phyloP scores from a whole-genome alignment of 2,113 vertebrate genomes.

The Tor tambroides region DNA sequence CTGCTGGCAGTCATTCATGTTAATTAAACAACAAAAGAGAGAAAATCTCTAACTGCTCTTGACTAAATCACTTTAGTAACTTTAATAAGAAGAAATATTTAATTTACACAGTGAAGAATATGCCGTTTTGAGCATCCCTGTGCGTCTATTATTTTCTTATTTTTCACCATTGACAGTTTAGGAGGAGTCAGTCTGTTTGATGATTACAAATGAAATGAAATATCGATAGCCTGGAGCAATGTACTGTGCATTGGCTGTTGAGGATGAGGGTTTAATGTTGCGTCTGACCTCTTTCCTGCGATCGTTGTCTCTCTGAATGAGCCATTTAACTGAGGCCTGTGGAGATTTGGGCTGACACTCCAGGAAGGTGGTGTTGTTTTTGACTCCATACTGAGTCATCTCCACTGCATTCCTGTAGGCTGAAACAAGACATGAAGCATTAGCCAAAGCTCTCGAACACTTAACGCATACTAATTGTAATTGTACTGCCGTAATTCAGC shows the following conservation, averaged over 20 bases:
- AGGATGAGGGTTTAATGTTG: conserved; percentile 19
- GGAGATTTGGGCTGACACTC: conserved; percentile 94
- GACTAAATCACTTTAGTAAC: too few species aligned
- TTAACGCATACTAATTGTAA: conserved; percentile 45
- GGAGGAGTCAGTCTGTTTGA: neutral
- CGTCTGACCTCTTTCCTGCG: conserved; percentile 92
- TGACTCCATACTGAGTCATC: conserved; percentile 91
- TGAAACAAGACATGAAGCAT: conserved; percentile 61
- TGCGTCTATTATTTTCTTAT: neutral
- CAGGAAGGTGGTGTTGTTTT: conserved; percentile 97
- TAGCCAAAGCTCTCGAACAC: conserved; percentile 23
- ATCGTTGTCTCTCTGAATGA: conserved; percentile 95
- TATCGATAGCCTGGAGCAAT: neutral
- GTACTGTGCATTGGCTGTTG: neutral
- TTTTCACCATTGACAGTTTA: neutral
- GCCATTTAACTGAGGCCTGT: conserved; percentile 92
- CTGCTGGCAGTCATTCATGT: too few species aligned
- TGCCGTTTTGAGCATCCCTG: neutral
- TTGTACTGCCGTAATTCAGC: conserved; percentile 28
- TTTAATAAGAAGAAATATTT: too few species aligned
- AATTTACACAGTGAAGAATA: too few species aligned
- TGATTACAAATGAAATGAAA: neutral
- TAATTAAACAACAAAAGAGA: too few species aligned
- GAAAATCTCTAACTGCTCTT: too few species aligned
- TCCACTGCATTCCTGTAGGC: conserved; percentile 95